phyloP scores from a whole-genome alignment of 2,113 vertebrate species.

The Haemorhous mexicanus region DNA sequence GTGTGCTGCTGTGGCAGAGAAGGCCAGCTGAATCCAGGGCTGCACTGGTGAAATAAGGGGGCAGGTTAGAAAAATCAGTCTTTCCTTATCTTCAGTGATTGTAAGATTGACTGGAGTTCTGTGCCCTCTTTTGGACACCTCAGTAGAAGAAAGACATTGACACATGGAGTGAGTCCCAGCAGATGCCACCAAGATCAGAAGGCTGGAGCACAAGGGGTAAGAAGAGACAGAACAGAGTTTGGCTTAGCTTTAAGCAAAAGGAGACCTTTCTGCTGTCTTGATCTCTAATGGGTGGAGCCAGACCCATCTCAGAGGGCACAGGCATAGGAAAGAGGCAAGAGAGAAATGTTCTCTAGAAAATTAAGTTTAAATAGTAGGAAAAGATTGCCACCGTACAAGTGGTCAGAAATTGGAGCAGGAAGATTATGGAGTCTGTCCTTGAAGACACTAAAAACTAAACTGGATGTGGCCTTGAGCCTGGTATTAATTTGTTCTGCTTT shows the following conservation, averaged over 20 bases:
- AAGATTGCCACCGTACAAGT: background rate
- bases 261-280: background rate
- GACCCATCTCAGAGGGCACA: background rate
- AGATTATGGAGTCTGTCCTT: background rate
- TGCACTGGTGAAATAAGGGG: background rate
- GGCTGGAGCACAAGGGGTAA: background rate
- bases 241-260: background rate
- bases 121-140: background rate
- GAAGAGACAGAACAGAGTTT: background rate
- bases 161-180: background rate
- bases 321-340: background rate
- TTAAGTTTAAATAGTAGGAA: background rate
- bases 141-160: background rate
- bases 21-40: background rate
- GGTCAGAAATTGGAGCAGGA: background rate
- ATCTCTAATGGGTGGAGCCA: background rate
- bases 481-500: background rate
- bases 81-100: background rate
- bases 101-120: background rate
- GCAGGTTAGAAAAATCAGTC: background rate
- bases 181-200: background rate
- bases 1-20: background rate
- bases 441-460: background rate
- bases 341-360: background rate
- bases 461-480: background rate